Conservation (phyloP, 1,140 invertebrate genomes). For the Halesus radiatus region DNA sequence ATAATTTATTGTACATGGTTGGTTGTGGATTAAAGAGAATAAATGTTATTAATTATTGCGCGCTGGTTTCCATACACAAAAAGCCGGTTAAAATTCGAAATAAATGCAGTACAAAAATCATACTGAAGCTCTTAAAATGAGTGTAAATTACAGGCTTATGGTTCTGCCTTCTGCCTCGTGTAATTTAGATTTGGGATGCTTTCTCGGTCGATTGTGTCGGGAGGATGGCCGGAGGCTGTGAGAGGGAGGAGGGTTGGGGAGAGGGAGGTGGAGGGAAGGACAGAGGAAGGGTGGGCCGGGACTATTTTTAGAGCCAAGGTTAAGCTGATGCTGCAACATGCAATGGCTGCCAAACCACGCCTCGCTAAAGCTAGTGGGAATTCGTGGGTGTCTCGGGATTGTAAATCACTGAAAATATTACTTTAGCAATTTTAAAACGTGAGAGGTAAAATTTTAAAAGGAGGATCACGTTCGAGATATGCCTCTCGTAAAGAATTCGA, state of each 20-base stretch:
- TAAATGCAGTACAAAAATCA: too few relatives aligned
- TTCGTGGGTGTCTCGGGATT: slow-evolving; percentile 6
- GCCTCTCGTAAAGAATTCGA: too few relatives aligned
- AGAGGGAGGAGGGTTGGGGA: not conserved
- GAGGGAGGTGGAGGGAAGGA: not conserved
- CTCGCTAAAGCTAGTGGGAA: slow-evolving; percentile 1
- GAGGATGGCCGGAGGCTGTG: not conserved
- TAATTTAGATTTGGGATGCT: not conserved
- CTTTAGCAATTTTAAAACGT: not conserved
- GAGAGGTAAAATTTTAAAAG: slow-evolving; percentile 11
- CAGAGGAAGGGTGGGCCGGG: slow-evolving; percentile 2
- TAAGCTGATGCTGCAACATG: slow-evolving; percentile 25
- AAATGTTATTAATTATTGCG: too few relatives aligned
- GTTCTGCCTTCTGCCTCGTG: not conserved
- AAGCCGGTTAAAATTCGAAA: too few relatives aligned
- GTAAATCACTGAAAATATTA: slow-evolving; percentile 6
- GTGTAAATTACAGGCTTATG: not conserved
- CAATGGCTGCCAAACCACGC: slow-evolving; percentile 11
- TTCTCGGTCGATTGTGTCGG: slow-evolving; percentile 27
- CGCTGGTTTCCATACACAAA: too few relatives aligned
- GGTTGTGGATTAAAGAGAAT: too few relatives aligned
- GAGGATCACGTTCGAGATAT: not conserved
- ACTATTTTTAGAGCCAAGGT: slow-evolving; percentile 24
- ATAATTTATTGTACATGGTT: too few relatives aligned
- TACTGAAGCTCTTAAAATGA: too few relatives aligned